Base-by-base conservation (phyloP, 2,113 vertebrate species). In the Microcebus murinus region DNA sequence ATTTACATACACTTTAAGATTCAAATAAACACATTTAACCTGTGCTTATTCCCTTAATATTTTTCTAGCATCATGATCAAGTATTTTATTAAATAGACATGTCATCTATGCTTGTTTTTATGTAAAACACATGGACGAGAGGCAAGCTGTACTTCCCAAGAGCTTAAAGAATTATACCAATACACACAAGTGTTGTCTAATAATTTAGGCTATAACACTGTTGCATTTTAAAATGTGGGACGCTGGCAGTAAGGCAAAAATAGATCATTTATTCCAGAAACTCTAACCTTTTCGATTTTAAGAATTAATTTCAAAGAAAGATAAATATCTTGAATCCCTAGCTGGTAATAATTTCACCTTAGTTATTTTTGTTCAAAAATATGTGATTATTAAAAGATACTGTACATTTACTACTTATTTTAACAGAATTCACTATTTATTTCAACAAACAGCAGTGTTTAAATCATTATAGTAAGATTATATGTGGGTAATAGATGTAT, bases 271-370 rank as follows among this genome's bases (percentile, higher is more conserved):
- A 55, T 63, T 55, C 13, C 48, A 81, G 27, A 39, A 81, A 63
- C 67, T 67, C 34, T 55, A 9, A 65, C 1, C 2, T 39, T 59
- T 90, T 50, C n/a, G 2, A 80, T 59, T 81, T 96, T 86, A 96
- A 55, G 34, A 85, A 94, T 4, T 29, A 27, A 91, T 82, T 94
- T 91, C 7, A 91, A 86, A 94, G 12, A 79, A 73, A 90, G 65
- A 27, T 79, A 80, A 71, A n/a, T 59, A 71, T 71, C 23, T 68
- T 52, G 27, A 94, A 61, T 76, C 5, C 5, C 14, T 45, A 91
- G 3, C 6, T 87, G 27, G 52, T 9, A 39, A 87, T 68, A 39
- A 87, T 68, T 61, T 91, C 4, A 91, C 18, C 63, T 63, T 13
- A 48, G 9, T 79, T 14, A 52, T 45, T 59, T 80, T 55, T 50